A percentile compares a stretch with the other conserved stretches of the same genome.
These are phyloP conservation scores for Echinarachnius parma DNA, from an alignment of 53 echinoderm and acorn worm genomes.

Conservation along the genomic window DNA sequence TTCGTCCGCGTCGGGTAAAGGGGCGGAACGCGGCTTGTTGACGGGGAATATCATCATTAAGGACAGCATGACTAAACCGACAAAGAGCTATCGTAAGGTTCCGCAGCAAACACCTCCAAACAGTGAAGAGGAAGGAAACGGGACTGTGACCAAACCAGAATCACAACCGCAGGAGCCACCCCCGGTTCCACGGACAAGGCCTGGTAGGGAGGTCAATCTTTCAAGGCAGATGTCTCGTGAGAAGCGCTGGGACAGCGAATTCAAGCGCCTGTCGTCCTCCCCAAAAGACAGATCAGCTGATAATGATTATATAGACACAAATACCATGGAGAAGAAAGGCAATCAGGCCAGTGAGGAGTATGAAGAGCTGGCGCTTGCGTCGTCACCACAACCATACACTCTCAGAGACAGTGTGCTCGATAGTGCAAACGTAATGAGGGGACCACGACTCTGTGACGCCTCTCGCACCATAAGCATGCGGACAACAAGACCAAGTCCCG, in stretches of 20 bases:
- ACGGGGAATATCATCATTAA: conserved; percentile 85
- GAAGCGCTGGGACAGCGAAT: conserved; percentile 53
- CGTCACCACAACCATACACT: conserved; percentile 60
- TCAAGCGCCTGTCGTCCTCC: conserved; percentile 51
- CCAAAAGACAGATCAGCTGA: conserved; percentile 40
- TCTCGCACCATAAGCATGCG: conserved; percentile 61
- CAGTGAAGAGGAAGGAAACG: conserved; percentile 5
- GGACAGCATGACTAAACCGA: conserved; percentile 76
- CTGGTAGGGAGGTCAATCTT: conserved; percentile 13
- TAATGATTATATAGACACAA: conserved; percentile 53
- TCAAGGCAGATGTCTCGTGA: conserved; percentile 28
- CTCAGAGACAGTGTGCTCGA: conserved; percentile 34
- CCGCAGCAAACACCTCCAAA: conserved; percentile 36
- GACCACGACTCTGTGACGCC: conserved; percentile 23
- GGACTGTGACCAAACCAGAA: conserved; percentile 14
- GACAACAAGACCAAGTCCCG: conserved; percentile 7
- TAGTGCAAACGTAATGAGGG: conserved; percentile 32
- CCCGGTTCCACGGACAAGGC: conserved; percentile 16
- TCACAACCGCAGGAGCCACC: conserved; percentile 8
- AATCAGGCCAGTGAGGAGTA: conserved; percentile 52
- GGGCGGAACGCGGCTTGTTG: conserved; percentile 25
- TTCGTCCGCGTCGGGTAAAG: conserved; percentile 15
- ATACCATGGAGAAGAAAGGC: neutral
- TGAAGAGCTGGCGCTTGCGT: conserved; percentile 70
- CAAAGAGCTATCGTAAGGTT: conserved; percentile 67